Percentiles rank a stretch among this genome's conserved stretches.
Conservation (phyloP, 2,888 invertebrate species). For the Lamellibrachia satsuma region DNA sequence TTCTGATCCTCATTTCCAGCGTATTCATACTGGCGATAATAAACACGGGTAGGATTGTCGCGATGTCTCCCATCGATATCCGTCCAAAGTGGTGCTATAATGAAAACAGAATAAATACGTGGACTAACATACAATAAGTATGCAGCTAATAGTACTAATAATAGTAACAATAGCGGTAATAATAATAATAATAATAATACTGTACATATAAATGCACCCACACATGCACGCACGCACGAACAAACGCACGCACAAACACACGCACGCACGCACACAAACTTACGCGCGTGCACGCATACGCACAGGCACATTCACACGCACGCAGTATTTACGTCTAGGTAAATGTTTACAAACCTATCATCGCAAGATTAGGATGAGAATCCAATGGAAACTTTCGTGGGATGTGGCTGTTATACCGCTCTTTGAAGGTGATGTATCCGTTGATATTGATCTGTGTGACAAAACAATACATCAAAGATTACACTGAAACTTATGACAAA, state of each 20-base stretch:
- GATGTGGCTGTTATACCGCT: background rate
- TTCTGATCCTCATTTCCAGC: background rate
- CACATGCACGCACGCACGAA: background rate
- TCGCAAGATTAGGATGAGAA: background rate
- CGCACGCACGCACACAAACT: background rate
- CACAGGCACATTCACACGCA: background rate
- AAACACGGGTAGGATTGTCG: background rate
- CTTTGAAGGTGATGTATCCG: conserved; percentile 25
- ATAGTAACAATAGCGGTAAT: too few species aligned
- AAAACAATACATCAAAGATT: too few species aligned
- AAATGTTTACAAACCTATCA: background rate
- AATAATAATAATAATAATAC: background rate
- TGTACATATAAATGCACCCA: background rate
- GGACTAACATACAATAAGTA: background rate
- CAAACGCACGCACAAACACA: background rate
- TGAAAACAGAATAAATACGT: background rate
- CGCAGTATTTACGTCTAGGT: background rate
- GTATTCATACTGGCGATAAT: background rate
- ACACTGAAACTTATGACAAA: background rate
- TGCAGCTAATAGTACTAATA: too few species aligned
- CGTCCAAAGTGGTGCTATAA: background rate
- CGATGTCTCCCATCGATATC: background rate
- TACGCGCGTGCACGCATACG: background rate
- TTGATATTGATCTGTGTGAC: conserved; percentile 20
- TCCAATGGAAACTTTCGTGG: background rate